Evolutionary conservation across 2,888 invertebrate species (phyloP), one percentile per base, ranked within the genome.

Genomic region (Xiphydria camelus): DNA sequence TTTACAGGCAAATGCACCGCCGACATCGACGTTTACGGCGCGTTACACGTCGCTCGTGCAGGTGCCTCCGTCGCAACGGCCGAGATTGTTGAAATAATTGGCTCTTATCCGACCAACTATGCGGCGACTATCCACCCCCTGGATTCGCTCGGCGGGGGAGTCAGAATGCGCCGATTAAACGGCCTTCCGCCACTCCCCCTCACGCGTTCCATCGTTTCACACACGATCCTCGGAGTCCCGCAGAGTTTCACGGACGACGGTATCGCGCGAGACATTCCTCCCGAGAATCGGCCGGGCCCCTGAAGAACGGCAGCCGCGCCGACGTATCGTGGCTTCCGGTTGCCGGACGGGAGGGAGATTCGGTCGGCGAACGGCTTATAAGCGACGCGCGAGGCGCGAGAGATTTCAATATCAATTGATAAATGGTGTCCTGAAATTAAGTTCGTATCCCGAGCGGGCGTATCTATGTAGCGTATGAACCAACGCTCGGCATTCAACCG

Each of bases 381-480:
- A 46, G 40, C 34, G 21, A 36, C 19, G 51, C 39, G 37, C 44
- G 42, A 47, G 44, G 35, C 42, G 49, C 43, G 38, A 41, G n/a
- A 46, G 54, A 59, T 61, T 62, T 55, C 51, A 51, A 54, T 58
- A 55, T 55, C 59, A 59, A 64, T 62, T 66, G 64, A 66, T 61
- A 64, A 62, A 66, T 60, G 62, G 60, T 54, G 57, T 55, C 48
- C 49, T 51, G 51, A 64, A 62, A 63, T 66, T 64, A 63, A 63
- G 59, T 61, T 59, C 50, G 49, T 48, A 46, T 48, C 38, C 42
- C 46, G 49, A 32, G 12, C 29, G 43, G 39, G 41, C 45, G 47
- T 32, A 37, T 41, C 37, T 44, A 49, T 39, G 44, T 44, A 47
- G n/a, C n/a, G n/a, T n/a, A n/a, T n/a, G n/a, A n/a, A n/a, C n/a